phyloP scores from a whole-genome alignment of 2,113 vertebrate genomes.

The Hemiscyllium ocellatum region DNA sequence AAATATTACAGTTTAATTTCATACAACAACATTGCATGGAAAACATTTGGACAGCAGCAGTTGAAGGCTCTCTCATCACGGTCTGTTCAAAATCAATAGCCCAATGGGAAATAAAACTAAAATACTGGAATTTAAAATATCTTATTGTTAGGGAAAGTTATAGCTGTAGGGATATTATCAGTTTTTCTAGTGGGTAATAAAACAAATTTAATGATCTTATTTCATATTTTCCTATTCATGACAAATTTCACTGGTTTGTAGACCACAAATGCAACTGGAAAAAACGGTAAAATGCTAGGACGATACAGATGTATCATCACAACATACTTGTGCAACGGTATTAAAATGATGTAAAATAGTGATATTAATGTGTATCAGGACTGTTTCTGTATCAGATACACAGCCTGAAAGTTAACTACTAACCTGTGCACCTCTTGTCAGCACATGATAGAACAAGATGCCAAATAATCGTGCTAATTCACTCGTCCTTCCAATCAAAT shows the following conservation, averaged over 20 bases:
- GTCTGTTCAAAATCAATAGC: not conserved
- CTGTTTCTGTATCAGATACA: not conserved
- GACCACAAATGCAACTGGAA: not conserved
- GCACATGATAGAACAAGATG: slow-evolving; percentile 92
- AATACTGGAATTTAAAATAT: not conserved
- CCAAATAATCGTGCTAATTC: slow-evolving; percentile 93
- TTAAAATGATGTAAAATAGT: not conserved
- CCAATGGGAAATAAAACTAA: not conserved
- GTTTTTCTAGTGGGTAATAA: not conserved
- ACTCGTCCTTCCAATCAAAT: slow-evolving; percentile 89
- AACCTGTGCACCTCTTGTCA: slow-evolving; percentile 88
- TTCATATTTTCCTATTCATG: not conserved
- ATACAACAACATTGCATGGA: not conserved
- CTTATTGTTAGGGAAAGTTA: not conserved
- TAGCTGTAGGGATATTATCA: not conserved
- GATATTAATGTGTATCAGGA: not conserved
- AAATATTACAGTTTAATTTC: not conserved
- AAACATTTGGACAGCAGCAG: not conserved
- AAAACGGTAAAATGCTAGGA: too few relatives aligned
- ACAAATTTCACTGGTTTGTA: not conserved
- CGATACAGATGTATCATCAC: not conserved
- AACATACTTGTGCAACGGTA: not conserved
- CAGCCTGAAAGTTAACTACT: slow-evolving; percentile 38
- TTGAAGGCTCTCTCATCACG: not conserved
- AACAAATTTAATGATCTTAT: not conserved